A percentile compares a stretch with the other conserved stretches of the same genome.
phyloP scores from a whole-genome alignment of 2,888 invertebrate species.

The Plemyria rubiginata region DNA sequence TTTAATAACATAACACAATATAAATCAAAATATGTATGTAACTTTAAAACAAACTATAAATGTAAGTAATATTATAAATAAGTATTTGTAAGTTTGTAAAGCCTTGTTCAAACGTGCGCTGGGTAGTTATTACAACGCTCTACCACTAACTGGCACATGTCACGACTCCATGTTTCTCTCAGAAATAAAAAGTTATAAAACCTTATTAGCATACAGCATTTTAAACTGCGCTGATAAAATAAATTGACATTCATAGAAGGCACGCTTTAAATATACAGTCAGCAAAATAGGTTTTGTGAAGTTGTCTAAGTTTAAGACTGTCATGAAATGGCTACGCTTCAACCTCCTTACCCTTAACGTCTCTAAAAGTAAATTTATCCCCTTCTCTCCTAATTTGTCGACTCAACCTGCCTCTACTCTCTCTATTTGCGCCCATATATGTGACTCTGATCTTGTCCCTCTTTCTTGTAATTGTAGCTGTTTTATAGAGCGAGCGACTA shows the following conservation, averaged over 20 bases:
- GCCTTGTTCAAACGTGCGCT: neutral
- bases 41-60: neutral
- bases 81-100: neutral
- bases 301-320: too few relatives aligned
- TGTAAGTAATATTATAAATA: neutral
- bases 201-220: constrained; percentile 7
- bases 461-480: too few relatives aligned
- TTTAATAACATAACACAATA: too few relatives aligned
- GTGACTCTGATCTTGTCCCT: too few relatives aligned
- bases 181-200: constrained; percentile 21
- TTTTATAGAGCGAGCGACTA: too few relatives aligned
- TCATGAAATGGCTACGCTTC: too few relatives aligned
- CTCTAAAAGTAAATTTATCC: too few relatives aligned
- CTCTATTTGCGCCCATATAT: too few relatives aligned
- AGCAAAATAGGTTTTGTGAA: constrained; percentile 4
- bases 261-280: constrained; percentile 8
- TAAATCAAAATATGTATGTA: too few relatives aligned
- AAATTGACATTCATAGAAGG: constrained; percentile 17
- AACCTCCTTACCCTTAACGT: too few relatives aligned
- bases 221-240: constrained; percentile 20
- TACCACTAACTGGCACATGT: constrained; percentile 8
- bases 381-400: too few relatives aligned
- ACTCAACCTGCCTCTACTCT: too few relatives aligned
- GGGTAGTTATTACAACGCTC: constrained; percentile 3
- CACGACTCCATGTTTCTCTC: constrained; percentile 13